Evolutionary conservation across 1,140 invertebrate species (phyloP), one percentile per base, ranked within the genome.

Genomic region (Acromyrmex charruanus): DNA sequence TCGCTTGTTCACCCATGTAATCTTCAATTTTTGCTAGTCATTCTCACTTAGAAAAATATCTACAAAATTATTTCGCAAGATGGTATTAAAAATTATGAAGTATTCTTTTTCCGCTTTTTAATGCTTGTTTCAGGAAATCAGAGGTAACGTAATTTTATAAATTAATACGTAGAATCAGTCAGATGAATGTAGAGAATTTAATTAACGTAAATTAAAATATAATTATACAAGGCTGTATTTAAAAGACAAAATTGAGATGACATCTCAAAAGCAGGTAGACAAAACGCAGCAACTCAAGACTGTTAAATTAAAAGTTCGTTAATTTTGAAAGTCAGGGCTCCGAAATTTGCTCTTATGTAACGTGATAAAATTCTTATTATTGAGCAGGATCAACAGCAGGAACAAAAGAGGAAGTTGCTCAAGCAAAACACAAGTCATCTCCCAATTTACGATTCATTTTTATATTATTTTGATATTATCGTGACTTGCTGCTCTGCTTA

Each of bases 11-110:
- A 6, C 5, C 7, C 16, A 1, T 69, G 1, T 7, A 25, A 21
- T 72, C 14, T 72, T 53, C 55, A 77, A 61, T 77, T 77, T 39
- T 28, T 44, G 74, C 74, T 28, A 61, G n/a, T 61, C 55, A 77
- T 77, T 77, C 55, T 25, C 35, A 10, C 16, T 25, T 16, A n/a
- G n/a, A 25, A 35, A n/a, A 39, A 39, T 44, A n/a, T 74, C 25
- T 39, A 12, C 3, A 39, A 35, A 31, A 75, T 58, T 31, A 72
- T 31, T 71, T 25, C 7, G 10, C 39, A 3, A 31, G 3, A 55
- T 71, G 21, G 4, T 39, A 59, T 14, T 44, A 39, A 10, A 14
- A 16, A 69, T 51, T 25, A 39, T 59, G 53, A 16, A 25, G 58
- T 72, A 21, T 0, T 44, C n/a, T 44, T 25, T 31, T 14, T 31